phyloP scores from a whole-genome alignment of 2,113 vertebrate species.

The Stegostoma tigrinum region DNA sequence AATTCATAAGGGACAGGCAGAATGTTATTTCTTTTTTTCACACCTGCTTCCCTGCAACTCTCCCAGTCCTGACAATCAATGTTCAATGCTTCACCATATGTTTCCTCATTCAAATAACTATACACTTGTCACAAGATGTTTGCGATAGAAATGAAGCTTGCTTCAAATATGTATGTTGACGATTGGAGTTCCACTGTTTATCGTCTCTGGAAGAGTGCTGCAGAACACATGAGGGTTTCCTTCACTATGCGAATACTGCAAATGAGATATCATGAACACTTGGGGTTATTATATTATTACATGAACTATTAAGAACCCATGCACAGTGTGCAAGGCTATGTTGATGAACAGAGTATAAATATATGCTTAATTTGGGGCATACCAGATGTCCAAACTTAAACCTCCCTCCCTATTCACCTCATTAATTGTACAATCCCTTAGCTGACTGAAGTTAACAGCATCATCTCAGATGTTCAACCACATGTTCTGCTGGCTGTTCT shows the following conservation, averaged over 20 bases:
- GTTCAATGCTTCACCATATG: not conserved
- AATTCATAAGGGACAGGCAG: not conserved
- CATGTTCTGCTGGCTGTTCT: not conserved
- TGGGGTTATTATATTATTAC: slow-evolving; percentile 13
- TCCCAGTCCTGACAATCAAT: not conserved
- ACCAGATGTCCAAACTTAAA: not conserved
- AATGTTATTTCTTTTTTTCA: not conserved
- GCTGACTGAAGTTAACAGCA: not conserved
- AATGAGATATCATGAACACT: slow-evolving; percentile 5
- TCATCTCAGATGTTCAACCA: not conserved
- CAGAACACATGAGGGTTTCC: not conserved
- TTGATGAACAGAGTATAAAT: not conserved
- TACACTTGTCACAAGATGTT: not conserved
- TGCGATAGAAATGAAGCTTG: not conserved
- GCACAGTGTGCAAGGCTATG: not conserved
- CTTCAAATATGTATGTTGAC: not conserved
- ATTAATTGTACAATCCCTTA: not conserved
- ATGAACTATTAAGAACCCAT: not conserved
- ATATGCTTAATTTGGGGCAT: not conserved
- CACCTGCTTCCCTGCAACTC: not conserved
- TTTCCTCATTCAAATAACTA: not conserved
- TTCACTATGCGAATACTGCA: not conserved
- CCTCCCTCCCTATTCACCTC: not conserved
- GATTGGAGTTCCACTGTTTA: not conserved
- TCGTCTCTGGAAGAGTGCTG: not conserved